Percentiles rank a stretch among this genome's conserved stretches.
Conservation (phyloP, 2,113 vertebrate genomes). For the Pelusios castaneus region DNA sequence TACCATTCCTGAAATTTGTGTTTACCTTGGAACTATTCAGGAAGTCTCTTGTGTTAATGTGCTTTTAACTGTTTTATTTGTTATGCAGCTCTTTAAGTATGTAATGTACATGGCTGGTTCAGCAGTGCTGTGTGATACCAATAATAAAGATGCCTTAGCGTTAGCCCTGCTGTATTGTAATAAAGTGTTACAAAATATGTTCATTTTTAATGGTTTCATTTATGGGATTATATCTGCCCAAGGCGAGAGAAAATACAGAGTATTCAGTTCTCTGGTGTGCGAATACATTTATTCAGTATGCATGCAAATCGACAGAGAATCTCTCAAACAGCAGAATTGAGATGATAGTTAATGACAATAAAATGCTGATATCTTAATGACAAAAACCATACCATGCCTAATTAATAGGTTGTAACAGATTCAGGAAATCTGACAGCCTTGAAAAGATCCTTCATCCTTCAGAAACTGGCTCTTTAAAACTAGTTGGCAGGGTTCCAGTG, state of each 20-base stretch:
- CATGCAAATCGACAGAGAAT: conserved; percentile 40
- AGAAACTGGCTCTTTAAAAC: not conserved
- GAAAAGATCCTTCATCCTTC: not conserved
- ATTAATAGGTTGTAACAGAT: conserved; percentile 26
- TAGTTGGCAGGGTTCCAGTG: not conserved
- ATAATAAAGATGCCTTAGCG: conserved; percentile 20
- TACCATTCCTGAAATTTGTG: not conserved
- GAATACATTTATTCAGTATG: conserved; percentile 46
- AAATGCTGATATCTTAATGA: conserved; percentile 39
- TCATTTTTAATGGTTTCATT: conserved; percentile 59
- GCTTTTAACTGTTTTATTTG: not conserved
- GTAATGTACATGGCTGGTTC: not conserved
- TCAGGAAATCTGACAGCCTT: not conserved
- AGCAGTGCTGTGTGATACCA: not conserved
- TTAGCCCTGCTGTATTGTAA: conserved; percentile 31
- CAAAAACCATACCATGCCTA: not conserved
- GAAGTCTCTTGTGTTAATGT: not conserved
- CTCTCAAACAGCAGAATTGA: conserved; percentile 24
- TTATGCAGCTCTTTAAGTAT: not conserved
- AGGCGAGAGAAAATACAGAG: conserved; percentile 44
- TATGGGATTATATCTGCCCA: conserved; percentile 40
- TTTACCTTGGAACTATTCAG: not conserved
- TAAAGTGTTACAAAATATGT: conserved; percentile 38
- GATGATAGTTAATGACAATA: conserved; percentile 45
- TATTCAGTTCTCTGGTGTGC: conserved; percentile 38